Percentiles rank a stretch among this genome's conserved stretches.
phyloP scores from a whole-genome alignment of 1,140 invertebrate genomes.

The Hylaeus volcanicus region DNA sequence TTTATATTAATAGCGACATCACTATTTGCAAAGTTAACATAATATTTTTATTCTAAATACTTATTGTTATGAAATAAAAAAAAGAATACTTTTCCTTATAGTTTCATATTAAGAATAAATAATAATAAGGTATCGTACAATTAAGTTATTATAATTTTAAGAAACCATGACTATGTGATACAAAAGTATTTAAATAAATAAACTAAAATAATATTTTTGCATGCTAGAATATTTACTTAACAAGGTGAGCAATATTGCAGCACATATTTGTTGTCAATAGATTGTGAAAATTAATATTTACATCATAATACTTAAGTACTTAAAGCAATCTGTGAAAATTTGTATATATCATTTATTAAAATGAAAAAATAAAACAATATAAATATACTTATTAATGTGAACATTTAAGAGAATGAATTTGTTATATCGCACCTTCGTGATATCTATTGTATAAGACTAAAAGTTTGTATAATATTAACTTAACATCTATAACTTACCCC shows the following conservation, averaged over 20 bases:
- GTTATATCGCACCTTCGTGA: background rate
- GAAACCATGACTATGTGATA: constrained; percentile 9
- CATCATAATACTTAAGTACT: too few relatives aligned
- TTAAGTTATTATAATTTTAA: constrained; percentile 4
- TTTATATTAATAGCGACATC: constrained; percentile 20
- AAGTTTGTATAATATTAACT: constrained; percentile 13
- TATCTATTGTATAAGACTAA: background rate
- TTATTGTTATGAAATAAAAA: constrained; percentile 1
- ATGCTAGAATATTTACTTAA: background rate
- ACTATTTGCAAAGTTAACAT: constrained; percentile 39
- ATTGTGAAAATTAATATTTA: constrained; percentile 1
- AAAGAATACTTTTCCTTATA: constrained; percentile 3
- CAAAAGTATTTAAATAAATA: background rate
- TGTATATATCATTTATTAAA: constrained; percentile 12
- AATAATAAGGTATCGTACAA: background rate
- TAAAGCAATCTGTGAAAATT: too few relatives aligned
- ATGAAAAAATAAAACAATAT: background rate
- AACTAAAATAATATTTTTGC: background rate
- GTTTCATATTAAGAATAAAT: too few relatives aligned
- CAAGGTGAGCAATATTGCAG: background rate
- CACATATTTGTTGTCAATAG: constrained; percentile 2
- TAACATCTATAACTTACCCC: constrained; percentile 84
- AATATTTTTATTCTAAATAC: constrained; percentile 23
- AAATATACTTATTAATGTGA: background rate
- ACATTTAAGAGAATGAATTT: background rate